phyloP scores from a whole-genome alignment of 2,797 vertebrate genomes.

The Fundulus diaphanus region DNA sequence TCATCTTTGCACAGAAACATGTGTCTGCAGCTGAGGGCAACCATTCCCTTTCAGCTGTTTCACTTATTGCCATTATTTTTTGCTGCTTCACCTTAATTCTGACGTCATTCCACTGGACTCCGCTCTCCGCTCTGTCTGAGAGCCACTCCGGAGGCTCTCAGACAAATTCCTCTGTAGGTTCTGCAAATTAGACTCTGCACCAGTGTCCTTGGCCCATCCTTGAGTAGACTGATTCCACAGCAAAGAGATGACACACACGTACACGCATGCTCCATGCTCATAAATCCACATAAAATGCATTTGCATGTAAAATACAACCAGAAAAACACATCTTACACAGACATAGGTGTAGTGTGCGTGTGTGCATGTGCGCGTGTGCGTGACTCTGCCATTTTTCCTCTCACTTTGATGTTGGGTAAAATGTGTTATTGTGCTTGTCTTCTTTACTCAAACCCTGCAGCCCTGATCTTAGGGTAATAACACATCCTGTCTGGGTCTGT shows the following conservation, averaged over 20 bases:
- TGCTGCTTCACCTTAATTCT: conserved; percentile 3
- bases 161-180: conserved; percentile 33
- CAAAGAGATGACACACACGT: conserved; percentile 13
- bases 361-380: background rate
- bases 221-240: conserved; percentile 47
- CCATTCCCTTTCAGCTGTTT: background rate
- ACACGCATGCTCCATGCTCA: conserved; percentile 11
- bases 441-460: conserved; percentile 13
- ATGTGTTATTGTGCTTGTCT: conserved; percentile 30
- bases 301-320: conserved; percentile 23
- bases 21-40: conserved; percentile 12
- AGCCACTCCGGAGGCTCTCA: conserved; percentile 8
- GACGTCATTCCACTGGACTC: conserved; percentile 25
- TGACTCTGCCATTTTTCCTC: conserved; percentile 12
- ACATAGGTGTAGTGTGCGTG: background rate
- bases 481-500: conserved; percentile 35
- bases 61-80: conserved; percentile 1
- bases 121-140: too few relatives aligned
- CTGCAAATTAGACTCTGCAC: conserved; percentile 59
- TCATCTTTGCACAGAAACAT: conserved; percentile 3
- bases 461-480: conserved; percentile 23
- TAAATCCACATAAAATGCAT: conserved; percentile 13
- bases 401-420: conserved; percentile 33
- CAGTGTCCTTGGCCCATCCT: conserved; percentile 49
- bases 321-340: conserved; percentile 10